Evolutionary conservation across 2,888 invertebrate genomes (phyloP).

Genomic region (Drymonia ruficornis): DNA sequence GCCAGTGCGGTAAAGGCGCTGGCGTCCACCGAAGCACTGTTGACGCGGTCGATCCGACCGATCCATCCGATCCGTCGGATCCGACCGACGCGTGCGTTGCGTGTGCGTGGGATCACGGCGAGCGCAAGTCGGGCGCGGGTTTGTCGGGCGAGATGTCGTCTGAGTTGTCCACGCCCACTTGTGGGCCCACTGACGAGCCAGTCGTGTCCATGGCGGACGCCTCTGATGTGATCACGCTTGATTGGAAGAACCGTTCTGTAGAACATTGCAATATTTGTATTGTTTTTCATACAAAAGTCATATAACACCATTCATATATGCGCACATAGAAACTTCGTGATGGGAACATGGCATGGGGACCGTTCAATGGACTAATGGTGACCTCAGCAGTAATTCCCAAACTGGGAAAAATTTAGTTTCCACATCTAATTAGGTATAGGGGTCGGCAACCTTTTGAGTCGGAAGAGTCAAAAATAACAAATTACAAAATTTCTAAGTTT

Average conservation of each 20-base stretch:
- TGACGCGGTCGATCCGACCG: constrained; percentile 12
- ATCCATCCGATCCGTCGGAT: constrained; percentile 16
- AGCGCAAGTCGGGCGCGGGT: constrained; percentile 72
- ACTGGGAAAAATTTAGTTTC: too few species aligned
- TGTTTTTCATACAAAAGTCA: too few species aligned
- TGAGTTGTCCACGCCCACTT: constrained; percentile 58
- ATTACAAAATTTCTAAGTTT: too few species aligned
- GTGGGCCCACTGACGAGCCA: constrained; percentile 56
- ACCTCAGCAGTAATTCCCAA: too few species aligned
- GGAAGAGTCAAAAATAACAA: too few species aligned
- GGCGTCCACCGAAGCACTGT: constrained; percentile 74
- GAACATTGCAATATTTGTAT: constrained; percentile 17
- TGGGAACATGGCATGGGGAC: too few species aligned
- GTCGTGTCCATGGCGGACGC: constrained; percentile 83
- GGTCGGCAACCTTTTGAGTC: too few species aligned
- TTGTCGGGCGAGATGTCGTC: constrained; percentile 79
- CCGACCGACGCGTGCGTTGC: constrained; percentile 27
- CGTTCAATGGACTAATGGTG: too few species aligned
- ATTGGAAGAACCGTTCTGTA: constrained; percentile 87
- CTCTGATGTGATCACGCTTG: constrained; percentile 84
- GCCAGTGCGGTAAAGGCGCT: constrained; percentile 78
- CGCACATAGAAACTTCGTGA: too few species aligned
- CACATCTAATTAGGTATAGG: too few species aligned
- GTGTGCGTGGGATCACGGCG: constrained; percentile 57
- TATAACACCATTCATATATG: too few species aligned